Percentiles rank a stretch among this genome's conserved stretches.
Evolutionary conservation across 2,113 vertebrate species (phyloP).

Genomic region (Nothoprocta perdicaria): DNA sequence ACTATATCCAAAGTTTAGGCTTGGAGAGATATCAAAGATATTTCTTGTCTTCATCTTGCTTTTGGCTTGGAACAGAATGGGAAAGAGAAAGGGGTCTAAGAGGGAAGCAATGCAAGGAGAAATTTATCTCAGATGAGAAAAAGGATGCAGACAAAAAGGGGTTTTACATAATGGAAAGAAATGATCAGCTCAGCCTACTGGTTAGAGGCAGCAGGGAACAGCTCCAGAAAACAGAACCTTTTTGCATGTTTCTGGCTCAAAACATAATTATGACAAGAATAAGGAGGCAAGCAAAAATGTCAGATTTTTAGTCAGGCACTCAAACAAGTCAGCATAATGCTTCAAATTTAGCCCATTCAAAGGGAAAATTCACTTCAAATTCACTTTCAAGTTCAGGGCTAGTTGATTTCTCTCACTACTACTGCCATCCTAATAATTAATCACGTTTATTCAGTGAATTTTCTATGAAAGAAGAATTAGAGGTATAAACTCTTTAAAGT

Average conservation of each 20-base stretch:
- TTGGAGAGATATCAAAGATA: rapidly evolving
- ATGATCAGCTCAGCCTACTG: background rate
- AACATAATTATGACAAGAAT: background rate
- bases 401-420: background rate
- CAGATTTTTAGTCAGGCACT: background rate
- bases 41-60: background rate
- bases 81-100: rapidly evolving
- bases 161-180: background rate
- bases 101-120: background rate
- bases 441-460: constrained; percentile 40
- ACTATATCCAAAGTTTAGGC: background rate
- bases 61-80: background rate
- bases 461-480: constrained; percentile 19
- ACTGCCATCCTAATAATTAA: constrained; percentile 27
- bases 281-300: background rate
- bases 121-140: background rate
- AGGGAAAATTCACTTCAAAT: background rate
- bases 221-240: background rate
- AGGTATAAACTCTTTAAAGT: background rate
- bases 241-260: background rate
- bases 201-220: background rate
- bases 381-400: background rate
- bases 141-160: background rate
- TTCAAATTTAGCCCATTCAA: constrained; percentile 37
- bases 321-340: background rate